Evolutionary conservation across 2,797 vertebrate species (phyloP).

Genomic region (Gymnodraco acuticeps): DNA sequence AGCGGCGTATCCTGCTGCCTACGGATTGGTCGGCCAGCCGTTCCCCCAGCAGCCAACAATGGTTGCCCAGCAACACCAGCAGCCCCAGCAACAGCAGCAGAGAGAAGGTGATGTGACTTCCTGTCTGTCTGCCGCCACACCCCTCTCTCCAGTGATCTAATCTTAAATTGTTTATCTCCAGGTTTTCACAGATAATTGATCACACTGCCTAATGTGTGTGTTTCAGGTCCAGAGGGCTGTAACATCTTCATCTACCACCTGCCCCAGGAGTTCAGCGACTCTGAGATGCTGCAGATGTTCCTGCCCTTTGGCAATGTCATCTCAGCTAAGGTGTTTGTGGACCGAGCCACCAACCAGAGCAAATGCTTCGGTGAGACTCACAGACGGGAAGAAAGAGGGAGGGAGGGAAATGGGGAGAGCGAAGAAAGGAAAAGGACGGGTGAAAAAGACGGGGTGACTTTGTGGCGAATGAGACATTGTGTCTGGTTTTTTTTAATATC

Average conservation of each 20-base stretch:
- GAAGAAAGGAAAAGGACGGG: constrained; percentile 47
- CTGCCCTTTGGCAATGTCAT: constrained; percentile 96
- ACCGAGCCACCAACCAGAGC: constrained; percentile 96
- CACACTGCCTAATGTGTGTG: constrained; percentile 39
- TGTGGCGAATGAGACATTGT: constrained; percentile 33
- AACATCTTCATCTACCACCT: constrained; percentile 99
- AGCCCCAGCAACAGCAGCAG: constrained; percentile 91
- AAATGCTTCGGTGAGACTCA: constrained; percentile 92
- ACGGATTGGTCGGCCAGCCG: constrained; percentile 92
- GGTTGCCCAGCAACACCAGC: constrained; percentile 91
- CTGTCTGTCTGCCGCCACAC: constrained; percentile 69
- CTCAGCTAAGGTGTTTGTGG: constrained; percentile 96
- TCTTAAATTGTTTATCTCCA: constrained; percentile 67
- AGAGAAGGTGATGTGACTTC: constrained; percentile 88
- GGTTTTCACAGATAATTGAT: constrained; percentile 55
- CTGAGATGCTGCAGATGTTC: constrained; percentile 97
- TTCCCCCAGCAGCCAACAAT: constrained; percentile 92
- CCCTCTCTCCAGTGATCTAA: constrained; percentile 52
- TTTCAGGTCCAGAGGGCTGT: constrained; percentile 93
- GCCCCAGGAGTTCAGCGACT: constrained; percentile 96
- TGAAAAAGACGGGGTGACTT: constrained; percentile 34
- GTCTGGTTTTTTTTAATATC: constrained; percentile 34
- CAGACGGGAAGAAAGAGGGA: constrained; percentile 28
- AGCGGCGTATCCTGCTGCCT: constrained; percentile 94
- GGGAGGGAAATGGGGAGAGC: constrained; percentile 36